phyloP scores from a whole-genome alignment of 2,888 invertebrate species.

The Lamellibrachia columna region DNA sequence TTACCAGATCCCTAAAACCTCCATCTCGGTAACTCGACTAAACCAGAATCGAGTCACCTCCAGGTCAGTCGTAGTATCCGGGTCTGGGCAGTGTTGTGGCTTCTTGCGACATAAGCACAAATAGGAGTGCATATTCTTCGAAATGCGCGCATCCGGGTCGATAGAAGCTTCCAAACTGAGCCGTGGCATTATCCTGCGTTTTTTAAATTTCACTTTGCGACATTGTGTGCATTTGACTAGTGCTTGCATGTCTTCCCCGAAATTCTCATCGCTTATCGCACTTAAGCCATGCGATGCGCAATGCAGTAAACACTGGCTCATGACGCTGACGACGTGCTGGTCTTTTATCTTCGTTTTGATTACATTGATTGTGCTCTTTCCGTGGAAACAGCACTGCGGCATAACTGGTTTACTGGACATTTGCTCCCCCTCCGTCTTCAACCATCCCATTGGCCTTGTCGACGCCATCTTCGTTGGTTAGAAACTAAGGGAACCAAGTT shows the following conservation, averaged over 20 bases:
- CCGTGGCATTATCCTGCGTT: not conserved
- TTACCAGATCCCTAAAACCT: not conserved
- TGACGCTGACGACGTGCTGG: not conserved
- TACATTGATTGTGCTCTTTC: not conserved
- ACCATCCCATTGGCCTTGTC: not conserved
- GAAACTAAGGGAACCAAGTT: not conserved
- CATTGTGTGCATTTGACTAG: no score
- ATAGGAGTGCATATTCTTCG: not conserved
- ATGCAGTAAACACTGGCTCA: not conserved
- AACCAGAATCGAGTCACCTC: not conserved
- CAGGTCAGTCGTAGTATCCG: not conserved
- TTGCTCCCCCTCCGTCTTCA: not conserved
- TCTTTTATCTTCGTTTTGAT: not conserved
- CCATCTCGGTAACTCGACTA: not conserved
- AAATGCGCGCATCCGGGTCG: not conserved
- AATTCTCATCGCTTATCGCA: no score
- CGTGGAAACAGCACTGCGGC: not conserved
- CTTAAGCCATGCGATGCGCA: no score
- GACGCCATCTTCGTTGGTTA: not conserved
- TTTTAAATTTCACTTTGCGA: not conserved
- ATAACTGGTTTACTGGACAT: not conserved
- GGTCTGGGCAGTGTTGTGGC: not conserved
- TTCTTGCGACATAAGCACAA: not conserved
- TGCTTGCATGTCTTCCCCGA: no score
- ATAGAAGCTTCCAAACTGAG: not conserved